Percentiles rank a stretch among this genome's conserved stretches.
Evolutionary conservation across 2,113 vertebrate species (phyloP).

Genomic region (Axis porcinus): DNA sequence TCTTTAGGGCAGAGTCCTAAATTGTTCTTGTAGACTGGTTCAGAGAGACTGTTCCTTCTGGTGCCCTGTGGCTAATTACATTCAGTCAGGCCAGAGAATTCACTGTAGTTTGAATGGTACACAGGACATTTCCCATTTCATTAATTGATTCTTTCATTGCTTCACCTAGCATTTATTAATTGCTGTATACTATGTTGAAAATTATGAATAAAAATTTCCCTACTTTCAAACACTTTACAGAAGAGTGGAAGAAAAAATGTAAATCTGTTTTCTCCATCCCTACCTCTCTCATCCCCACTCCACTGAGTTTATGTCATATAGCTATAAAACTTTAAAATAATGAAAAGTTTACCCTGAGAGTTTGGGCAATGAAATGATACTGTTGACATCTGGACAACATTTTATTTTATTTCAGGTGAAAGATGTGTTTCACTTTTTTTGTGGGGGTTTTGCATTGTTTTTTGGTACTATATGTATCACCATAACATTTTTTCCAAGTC

Average conservation of each 20-base stretch:
- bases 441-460: background rate
- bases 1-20: conserved; percentile 25
- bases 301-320: background rate
- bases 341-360: background rate
- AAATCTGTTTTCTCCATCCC: background rate
- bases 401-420: conserved; percentile 10
- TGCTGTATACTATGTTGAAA: background rate
- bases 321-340: background rate
- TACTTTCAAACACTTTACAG: background rate
- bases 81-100: background rate
- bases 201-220: background rate
- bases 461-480: background rate
- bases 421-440: background rate
- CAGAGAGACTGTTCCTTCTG: background rate
- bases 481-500: background rate
- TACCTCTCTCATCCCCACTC: background rate
- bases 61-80: background rate
- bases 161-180: background rate
- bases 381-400: background rate
- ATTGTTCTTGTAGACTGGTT: conserved; percentile 16
- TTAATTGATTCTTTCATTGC: background rate
- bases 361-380: background rate
- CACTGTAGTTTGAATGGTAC: background rate
- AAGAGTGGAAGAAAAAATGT: background rate
- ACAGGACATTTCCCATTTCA: background rate